phyloP scores from a whole-genome alignment of 2,888 invertebrate species.

The Hipparchia semele region DNA sequence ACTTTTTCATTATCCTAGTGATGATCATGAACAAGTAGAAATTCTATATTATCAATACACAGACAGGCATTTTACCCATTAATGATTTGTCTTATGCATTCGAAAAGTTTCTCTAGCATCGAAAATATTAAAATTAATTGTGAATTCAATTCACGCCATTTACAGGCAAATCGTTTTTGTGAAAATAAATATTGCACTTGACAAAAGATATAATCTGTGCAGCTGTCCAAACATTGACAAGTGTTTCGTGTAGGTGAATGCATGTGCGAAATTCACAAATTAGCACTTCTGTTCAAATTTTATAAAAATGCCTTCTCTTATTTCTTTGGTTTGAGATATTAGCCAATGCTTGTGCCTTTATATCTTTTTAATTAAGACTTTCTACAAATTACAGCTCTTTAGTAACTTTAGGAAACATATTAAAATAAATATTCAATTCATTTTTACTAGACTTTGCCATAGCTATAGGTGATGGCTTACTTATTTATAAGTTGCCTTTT shows the following conservation, averaged over 20 bases:
- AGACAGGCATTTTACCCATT: too few species aligned
- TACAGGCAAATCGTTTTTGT: slow-evolving; percentile 13
- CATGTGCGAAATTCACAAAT: slow-evolving; percentile 73
- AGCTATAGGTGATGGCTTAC: too few species aligned
- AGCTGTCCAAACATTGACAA: slow-evolving; percentile 67
- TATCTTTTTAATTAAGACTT: neutral
- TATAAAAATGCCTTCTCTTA: slow-evolving; percentile 53
- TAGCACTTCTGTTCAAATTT: slow-evolving; percentile 67
- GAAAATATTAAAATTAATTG: too few species aligned
- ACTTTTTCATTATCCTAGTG: too few species aligned
- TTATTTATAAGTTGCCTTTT: too few species aligned
- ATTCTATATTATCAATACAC: too few species aligned
- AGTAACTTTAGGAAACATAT: too few species aligned
- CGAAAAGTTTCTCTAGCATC: too few species aligned
- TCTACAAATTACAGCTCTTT: neutral
- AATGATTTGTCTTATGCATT: too few species aligned
- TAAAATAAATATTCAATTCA: too few species aligned
- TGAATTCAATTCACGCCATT: neutral
- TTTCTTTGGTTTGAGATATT: neutral
- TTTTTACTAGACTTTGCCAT: too few species aligned
- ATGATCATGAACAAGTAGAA: too few species aligned
- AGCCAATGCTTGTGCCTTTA: neutral
- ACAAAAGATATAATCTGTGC: slow-evolving; percentile 52
- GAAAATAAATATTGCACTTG: slow-evolving; percentile 63
- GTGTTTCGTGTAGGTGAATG: slow-evolving; percentile 64